phyloP scores from a whole-genome alignment of 2,113 vertebrate species.

The Apeltes quadracus region DNA sequence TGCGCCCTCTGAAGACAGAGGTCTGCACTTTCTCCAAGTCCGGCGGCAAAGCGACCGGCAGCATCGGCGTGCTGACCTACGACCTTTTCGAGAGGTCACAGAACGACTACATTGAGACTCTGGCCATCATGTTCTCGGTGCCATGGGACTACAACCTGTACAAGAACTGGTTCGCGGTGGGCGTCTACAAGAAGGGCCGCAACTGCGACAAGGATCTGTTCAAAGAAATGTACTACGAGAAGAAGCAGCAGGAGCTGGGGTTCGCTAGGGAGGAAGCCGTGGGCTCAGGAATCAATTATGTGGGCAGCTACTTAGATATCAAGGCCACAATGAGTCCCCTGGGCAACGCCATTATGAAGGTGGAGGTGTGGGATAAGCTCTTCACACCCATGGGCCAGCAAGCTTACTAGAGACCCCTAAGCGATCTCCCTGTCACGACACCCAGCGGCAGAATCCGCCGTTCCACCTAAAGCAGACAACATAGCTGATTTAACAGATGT shows the following conservation, averaged over 20 bases:
- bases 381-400: constrained; percentile 56
- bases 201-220: constrained; percentile 69
- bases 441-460: constrained; percentile 13
- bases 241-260: constrained; percentile 54
- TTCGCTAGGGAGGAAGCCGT: constrained; percentile 72
- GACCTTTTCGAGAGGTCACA: constrained; percentile 68
- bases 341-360: constrained; percentile 73
- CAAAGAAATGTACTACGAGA: constrained; percentile 80
- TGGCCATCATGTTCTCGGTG: constrained; percentile 79
- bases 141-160: constrained; percentile 81
- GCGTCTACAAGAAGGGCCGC: constrained; percentile 65
- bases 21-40: constrained; percentile 77
- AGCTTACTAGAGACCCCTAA: constrained; percentile 4
- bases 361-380: constrained; percentile 80
- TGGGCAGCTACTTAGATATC: constrained; percentile 66
- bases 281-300: constrained; percentile 73
- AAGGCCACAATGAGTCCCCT: constrained; percentile 75
- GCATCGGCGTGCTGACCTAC: constrained; percentile 79
- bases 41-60: constrained; percentile 55
- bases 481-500: constrained; percentile 42
- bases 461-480: constrained; percentile 8
- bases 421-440: constrained; percentile 1
- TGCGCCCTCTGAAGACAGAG: constrained; percentile 70
- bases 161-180: constrained; percentile 80
- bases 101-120: constrained; percentile 61